Conservation (phyloP, 2,888 invertebrate species). For the Drosophila robusta region DNA sequence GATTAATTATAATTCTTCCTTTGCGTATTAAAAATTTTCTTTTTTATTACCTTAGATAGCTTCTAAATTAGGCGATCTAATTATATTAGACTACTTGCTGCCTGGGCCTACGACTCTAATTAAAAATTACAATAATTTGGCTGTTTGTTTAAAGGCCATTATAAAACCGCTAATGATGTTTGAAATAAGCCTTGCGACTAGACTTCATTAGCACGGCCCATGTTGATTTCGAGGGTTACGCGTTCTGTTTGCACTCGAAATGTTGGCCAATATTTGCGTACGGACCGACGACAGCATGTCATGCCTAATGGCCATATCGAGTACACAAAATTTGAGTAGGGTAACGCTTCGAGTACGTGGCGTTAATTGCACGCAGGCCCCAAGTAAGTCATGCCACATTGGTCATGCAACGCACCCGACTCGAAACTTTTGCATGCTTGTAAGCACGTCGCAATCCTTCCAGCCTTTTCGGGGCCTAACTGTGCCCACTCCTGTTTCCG, state of each 20-base stretch:
- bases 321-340: slow-evolving; percentile 61
- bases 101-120: no score
- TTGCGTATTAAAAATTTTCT: no score
- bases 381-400: slow-evolving; percentile 9
- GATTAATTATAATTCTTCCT: no score
- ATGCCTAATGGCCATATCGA: slow-evolving; percentile 67
- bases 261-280: slow-evolving; percentile 65
- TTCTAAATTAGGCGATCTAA: no score
- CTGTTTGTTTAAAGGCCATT: slow-evolving; percentile 26
- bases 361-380: slow-evolving; percentile 59
- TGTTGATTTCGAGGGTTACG: slow-evolving; percentile 35
- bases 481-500: slow-evolving; percentile 4
- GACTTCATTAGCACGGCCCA: background rate
- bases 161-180: slow-evolving; percentile 41
- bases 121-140: slow-evolving; percentile 3
- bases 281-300: slow-evolving; percentile 65
- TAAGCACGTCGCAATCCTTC: background rate
- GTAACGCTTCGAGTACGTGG: slow-evolving; percentile 47
- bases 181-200: background rate
- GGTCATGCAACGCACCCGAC: slow-evolving; percentile 22
- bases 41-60: no score
- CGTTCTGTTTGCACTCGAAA: slow-evolving; percentile 61
- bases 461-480: slow-evolving; percentile 19
- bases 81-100: no score
- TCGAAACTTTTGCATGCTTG: slow-evolving; percentile 26